Base-by-base conservation (phyloP, 1,140 invertebrate genomes). In the Gonatopus flavifemur region DNA sequence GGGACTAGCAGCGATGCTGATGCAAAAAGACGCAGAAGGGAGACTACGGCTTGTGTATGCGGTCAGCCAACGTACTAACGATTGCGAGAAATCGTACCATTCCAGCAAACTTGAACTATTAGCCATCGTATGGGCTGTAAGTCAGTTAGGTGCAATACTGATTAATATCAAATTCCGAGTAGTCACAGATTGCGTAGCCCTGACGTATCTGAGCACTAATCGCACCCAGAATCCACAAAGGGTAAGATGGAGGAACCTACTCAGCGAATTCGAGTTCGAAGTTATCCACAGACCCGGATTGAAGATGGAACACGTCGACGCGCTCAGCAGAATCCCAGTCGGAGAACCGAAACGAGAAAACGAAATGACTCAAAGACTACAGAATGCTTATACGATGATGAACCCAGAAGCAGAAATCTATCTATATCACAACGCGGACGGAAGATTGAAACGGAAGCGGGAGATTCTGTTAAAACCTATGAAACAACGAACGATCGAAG, bases 51-150 rank as follows among this genome's bases (percentile, higher is more conserved):
- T 43, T 7, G 44, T 53, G 7, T 52, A 52, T 32, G 56, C 49
- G 9, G 37, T 37, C 24, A 58, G 48, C 12, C 15, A 35, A 22
- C 45, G 46, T 15, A 57, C 54, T 9, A 57, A 37, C 9, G 44
- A 52, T 4, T 15, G 31, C 25, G 60, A 65, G 40, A 13, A 2
- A 1, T 42, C 40, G 12, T n/a, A n/a, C n/a, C n/a, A n/a, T n/a
- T n/a, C n/a, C n/a, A n/a, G n/a, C n/a, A n/a, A n/a, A n/a, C n/a
- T n/a, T n/a, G n/a, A n/a, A n/a, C n/a, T n/a, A n/a, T n/a, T n/a
- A n/a, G n/a, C n/a, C n/a, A n/a, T n/a, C 60, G 60, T 37, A 3
- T 37, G 44, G 41, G 25, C 37, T 2, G 13, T 51, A 15, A 37
- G 21, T 5, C 45, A 44, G 16, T 49, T 53, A 15, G 18, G 46